Base-by-base conservation (phyloP, 2,113 vertebrate species). In the Amphilophus citrinellus region DNA sequence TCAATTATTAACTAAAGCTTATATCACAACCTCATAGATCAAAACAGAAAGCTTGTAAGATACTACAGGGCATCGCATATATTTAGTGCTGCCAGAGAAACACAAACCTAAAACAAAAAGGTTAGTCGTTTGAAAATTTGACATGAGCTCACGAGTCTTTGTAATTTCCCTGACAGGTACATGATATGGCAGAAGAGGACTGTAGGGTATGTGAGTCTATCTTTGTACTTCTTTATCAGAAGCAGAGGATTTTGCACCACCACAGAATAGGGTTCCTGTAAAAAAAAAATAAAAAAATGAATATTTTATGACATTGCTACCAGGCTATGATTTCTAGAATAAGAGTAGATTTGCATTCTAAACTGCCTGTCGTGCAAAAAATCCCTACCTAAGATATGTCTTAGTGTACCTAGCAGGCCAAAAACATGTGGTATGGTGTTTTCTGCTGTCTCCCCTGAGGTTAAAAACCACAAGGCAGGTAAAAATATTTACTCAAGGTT, bases 1-100 rank as follows among this genome's bases (percentile, higher is more conserved):
- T 95, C 86, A 95, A 95, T 95, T 95, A 94, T 95, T 95, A 94
- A 95, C 92, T 84, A 91, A 92, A 93, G 92, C 92, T 92, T 94
- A 93, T 93, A 95, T 95, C 93, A 85, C 90, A 93, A 92, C 87
- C 88, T 88, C 89, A 58, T 66, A 94, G 94, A 95, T 95, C 94
- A 95, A 95, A 94, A 94, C 94, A 89, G 87, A 76, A 89, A 83
- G 84, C 93, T 91, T 86, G 93, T 94, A 92, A 81, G 82, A 91
- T 91, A 94, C 94, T 91, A 90, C 89, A 85, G 95, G 95, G 93
- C 90, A 94, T 91, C 88, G 93, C 87, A 88, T 95, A 93, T 93
- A 94, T 94, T 94, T 94, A 95, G 88, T 60, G 85, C 92, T 93
- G 91, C 86, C 91, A 93, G 84, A 93, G 88, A 93, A 94, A 92